A percentile compares a stretch with the other conserved stretches of the same genome.
These are phyloP conservation scores for Pseudomyrmex flavicornis DNA, from an alignment of 1,140 invertebrate genomes.

Conservation along the genomic window DNA sequence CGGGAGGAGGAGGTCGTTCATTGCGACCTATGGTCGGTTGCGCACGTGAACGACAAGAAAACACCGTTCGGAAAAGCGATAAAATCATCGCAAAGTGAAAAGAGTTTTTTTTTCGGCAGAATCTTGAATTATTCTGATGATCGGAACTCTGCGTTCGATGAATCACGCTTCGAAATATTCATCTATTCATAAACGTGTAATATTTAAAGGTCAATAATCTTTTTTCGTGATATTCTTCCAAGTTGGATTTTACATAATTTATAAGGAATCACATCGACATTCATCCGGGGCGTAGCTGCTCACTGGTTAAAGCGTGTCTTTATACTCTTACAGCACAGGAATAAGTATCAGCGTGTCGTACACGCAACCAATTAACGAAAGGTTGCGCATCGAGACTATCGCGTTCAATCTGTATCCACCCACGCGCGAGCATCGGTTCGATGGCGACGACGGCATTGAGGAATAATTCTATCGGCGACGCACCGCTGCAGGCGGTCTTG, in stretches of 20 bases:
- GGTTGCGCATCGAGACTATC: constrained; percentile 40
- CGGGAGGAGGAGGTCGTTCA: constrained; percentile 27
- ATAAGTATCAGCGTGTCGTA: neutral
- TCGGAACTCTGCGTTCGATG: neutral
- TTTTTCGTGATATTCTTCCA: neutral
- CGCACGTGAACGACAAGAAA: constrained; percentile 23
- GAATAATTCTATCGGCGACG: constrained; percentile 30
- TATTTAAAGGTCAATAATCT: constrained; percentile 1
- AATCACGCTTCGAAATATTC: neutral
- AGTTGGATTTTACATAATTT: too few species aligned
- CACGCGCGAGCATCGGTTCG: constrained; percentile 46
- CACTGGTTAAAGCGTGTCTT: neutral
- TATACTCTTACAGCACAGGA: neutral
- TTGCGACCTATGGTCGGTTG: neutral
- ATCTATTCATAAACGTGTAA: constrained; percentile 1
- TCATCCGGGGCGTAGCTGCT: too few species aligned
- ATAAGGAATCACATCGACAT: neutral
- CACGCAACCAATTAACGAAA: constrained; percentile 63
- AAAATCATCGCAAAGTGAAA: neutral
- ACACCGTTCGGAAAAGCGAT: neutral
- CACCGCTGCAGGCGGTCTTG: neutral
- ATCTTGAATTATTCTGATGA: neutral
- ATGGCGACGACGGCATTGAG: constrained; percentile 19
- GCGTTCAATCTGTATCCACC: constrained; percentile 43
- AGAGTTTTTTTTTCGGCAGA: neutral